Conservation (phyloP, 1,140 invertebrate genomes). For the Drosophila baimaii region DNA sequence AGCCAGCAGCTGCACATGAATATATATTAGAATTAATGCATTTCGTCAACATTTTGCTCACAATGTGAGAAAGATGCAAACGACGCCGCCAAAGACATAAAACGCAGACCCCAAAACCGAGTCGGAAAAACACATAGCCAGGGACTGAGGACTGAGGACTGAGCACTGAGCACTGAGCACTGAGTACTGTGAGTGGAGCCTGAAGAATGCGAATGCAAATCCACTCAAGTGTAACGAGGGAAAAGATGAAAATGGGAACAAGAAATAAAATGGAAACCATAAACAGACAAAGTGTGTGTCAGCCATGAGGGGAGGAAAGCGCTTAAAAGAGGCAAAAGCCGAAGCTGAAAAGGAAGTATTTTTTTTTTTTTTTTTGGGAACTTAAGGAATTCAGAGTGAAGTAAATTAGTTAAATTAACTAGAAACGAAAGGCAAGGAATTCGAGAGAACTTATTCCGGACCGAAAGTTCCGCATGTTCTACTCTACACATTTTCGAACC, state of each 20-base stretch:
- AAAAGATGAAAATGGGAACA: slow-evolving; percentile 24
- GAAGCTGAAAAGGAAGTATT: too few species aligned
- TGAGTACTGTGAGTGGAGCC: slow-evolving; percentile 4
- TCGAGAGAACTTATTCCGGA: neutral
- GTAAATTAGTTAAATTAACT: slow-evolving; percentile 28
- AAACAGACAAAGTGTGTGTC: slow-evolving; percentile 51
- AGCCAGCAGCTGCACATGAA: slow-evolving; percentile 58
- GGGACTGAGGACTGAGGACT: neutral
- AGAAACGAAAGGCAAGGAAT: too few species aligned
- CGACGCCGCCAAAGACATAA: slow-evolving; percentile 45
- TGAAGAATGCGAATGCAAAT: slow-evolving; percentile 40
- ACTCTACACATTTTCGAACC: neutral
- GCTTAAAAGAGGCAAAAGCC: neutral
- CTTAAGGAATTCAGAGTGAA: neutral
- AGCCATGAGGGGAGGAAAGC: neutral
- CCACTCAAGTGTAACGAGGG: slow-evolving; percentile 31
- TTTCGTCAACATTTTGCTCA: slow-evolving; percentile 62
- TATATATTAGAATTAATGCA: slow-evolving; percentile 71
- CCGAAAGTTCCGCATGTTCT: too few species aligned
- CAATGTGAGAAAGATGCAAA: slow-evolving; percentile 43
- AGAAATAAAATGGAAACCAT: slow-evolving; percentile 53
- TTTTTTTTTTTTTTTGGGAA: too few species aligned
- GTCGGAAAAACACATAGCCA: slow-evolving; percentile 3
- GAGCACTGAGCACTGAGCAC: neutral
- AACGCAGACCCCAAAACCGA: slow-evolving; percentile 33